These are phyloP conservation scores for Phalera bucephala DNA, from an alignment of 2,888 invertebrate genomes.

Conservation along the genomic window DNA sequence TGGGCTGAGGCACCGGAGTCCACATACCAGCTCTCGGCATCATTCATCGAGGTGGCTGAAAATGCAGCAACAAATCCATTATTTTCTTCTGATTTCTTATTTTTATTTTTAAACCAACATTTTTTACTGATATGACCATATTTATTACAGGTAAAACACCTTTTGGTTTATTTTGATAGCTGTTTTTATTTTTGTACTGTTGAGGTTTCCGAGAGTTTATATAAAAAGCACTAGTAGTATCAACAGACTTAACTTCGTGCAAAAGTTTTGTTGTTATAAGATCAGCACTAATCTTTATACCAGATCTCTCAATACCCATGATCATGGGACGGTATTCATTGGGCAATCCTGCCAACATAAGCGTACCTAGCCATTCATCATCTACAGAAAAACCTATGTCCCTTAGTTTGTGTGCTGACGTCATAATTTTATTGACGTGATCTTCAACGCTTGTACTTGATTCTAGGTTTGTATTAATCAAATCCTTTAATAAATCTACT, in stretches of 20 bases:
- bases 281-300: conserved; percentile 6
- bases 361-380: conserved; percentile 22
- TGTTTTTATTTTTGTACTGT: conserved; percentile 10
- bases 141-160: conserved; percentile 11
- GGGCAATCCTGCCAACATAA: conserved; percentile 18
- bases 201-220: conserved; percentile 1
- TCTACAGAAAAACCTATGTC: conserved; percentile 17
- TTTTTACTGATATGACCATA: conserved; percentile 8
- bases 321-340: conserved; percentile 19
- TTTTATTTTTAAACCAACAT: conserved; percentile 3
- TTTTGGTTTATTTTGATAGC: conserved; percentile 8
- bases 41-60: conserved; percentile 4
- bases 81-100: conserved; percentile 3
- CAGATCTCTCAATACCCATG: conserved; percentile 13
- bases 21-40: conserved; percentile 5
- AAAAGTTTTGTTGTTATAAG: conserved; percentile 2
- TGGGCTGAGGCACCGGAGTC: conserved; percentile 10
- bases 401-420: conserved; percentile 13
- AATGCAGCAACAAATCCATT: conserved; percentile 7
- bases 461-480: conserved; percentile 2
- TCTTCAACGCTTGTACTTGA: conserved; percentile 1
- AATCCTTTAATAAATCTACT: conserved; percentile 1
- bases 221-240: conserved; percentile 2
- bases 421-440: conserved; percentile 14
- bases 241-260: conserved; percentile 8